Evolutionary conservation across 2,888 invertebrate species (phyloP).

Genomic region (Melanchra persicariae): DNA sequence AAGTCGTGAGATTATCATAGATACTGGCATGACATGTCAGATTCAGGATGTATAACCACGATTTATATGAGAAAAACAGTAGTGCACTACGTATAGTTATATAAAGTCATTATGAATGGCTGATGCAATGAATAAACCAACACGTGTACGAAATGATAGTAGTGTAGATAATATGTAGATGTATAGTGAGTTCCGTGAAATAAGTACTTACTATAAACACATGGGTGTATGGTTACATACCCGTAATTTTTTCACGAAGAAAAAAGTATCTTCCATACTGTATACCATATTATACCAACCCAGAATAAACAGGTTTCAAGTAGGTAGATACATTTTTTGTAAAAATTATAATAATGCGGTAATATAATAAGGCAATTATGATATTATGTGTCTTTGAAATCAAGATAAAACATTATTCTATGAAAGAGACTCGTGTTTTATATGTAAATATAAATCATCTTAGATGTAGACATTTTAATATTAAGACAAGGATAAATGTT

Average conservation of each 20-base stretch:
- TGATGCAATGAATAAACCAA: conserved; percentile 63
- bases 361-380: conserved; percentile 18
- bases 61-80: conserved; percentile 63
- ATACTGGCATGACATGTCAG: conserved; percentile 35
- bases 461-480: too few relatives aligned
- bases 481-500: too few relatives aligned
- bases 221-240: conserved; percentile 48
- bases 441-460: not conserved
- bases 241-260: conserved; percentile 29
- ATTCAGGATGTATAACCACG: conserved; percentile 53
- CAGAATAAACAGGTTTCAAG: too few relatives aligned
- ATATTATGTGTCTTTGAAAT: too few relatives aligned
- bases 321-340: too few relatives aligned
- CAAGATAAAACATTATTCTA: conserved; percentile 4
- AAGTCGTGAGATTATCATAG: conserved; percentile 35
- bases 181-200: conserved; percentile 53
- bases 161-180: conserved; percentile 26
- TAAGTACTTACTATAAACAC: conserved; percentile 33
- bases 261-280: not conserved
- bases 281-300: not conserved
- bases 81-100: conserved; percentile 33
- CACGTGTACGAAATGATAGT: conserved; percentile 65
- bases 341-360: not conserved
- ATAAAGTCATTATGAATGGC: conserved; percentile 63
- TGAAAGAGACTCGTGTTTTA: not conserved